Conservation (phyloP, 2,797 vertebrate species). For the Bovichtus variegatus region DNA sequence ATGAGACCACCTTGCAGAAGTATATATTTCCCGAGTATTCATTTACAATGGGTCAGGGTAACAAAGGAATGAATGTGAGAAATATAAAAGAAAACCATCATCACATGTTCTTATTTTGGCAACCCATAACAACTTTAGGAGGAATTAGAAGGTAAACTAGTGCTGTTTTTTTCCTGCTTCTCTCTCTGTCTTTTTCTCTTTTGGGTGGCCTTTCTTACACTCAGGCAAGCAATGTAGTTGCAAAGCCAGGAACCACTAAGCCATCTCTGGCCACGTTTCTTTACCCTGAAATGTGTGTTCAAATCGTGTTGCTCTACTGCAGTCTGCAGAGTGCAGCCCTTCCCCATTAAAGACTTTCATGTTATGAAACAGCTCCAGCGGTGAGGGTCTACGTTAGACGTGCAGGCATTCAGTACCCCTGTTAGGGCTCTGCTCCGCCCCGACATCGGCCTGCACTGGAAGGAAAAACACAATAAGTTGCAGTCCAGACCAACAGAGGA, state of each 20-base stretch:
- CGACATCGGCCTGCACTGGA: slow-evolving; percentile 55
- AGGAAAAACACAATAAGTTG: slow-evolving; percentile 75
- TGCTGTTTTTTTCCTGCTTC: background rate
- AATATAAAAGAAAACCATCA: slow-evolving; percentile 9
- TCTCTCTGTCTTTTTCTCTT: slow-evolving; percentile 10
- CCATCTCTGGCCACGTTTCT: slow-evolving; percentile 25
- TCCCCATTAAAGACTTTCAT: slow-evolving; percentile 30
- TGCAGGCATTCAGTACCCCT: slow-evolving; percentile 56
- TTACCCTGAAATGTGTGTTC: slow-evolving; percentile 47
- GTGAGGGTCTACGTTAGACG: slow-evolving; percentile 43
- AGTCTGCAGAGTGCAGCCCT: slow-evolving; percentile 38
- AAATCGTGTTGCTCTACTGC: slow-evolving; percentile 20
- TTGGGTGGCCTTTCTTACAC: slow-evolving; percentile 34
- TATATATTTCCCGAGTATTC: background rate
- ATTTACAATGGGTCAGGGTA: background rate
- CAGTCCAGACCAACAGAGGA: slow-evolving; percentile 70
- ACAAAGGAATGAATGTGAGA: slow-evolving; percentile 21
- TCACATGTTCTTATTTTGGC: background rate
- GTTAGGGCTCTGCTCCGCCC: slow-evolving; percentile 52
- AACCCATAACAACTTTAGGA: background rate
- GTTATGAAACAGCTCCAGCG: slow-evolving; percentile 60
- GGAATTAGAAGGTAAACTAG: background rate
- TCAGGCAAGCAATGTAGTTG: slow-evolving; percentile 4
- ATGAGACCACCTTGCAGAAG: background rate
- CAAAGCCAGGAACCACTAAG: slow-evolving; percentile 33